Percentiles rank a stretch among this genome's conserved stretches.
Conservation (phyloP, 2,797 vertebrate genomes). For the Notolabrus celidotus region DNA sequence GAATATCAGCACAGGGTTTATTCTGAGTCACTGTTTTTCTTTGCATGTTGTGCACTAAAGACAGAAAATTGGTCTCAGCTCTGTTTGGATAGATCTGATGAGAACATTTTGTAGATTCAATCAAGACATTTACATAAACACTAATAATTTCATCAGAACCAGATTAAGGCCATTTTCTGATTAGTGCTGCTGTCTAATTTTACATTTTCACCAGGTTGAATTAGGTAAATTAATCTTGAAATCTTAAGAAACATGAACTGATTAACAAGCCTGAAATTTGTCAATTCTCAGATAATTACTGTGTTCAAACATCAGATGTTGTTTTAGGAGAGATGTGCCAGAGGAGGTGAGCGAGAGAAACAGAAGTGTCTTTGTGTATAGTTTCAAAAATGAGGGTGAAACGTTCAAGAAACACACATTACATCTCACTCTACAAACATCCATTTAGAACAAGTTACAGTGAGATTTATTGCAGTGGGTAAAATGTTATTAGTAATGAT, state of each 20-base stretch:
- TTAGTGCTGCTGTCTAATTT: constrained; percentile 25
- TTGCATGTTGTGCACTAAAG: not conserved
- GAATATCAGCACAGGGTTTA: constrained; percentile 1
- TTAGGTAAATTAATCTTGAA: constrained; percentile 21
- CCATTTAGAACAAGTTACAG: constrained; percentile 16
- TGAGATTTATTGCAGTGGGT: not conserved
- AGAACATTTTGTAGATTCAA: constrained; percentile 12
- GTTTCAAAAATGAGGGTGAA: constrained; percentile 1
- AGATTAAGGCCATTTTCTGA: constrained; percentile 15
- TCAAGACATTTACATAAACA: constrained; percentile 23
- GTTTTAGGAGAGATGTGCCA: not conserved
- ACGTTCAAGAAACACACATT: not conserved
- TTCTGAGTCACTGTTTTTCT: not conserved
- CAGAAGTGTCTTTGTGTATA: not conserved
- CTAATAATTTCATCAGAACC: constrained; percentile 29
- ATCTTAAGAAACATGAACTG: constrained; percentile 30
- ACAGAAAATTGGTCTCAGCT: not conserved
- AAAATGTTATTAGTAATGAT: constrained; percentile 1
- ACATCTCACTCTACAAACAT: constrained; percentile 10
- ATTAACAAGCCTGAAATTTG: constrained; percentile 23
- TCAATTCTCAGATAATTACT: constrained; percentile 5
- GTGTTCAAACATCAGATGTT: too few species aligned
- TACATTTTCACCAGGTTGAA: constrained; percentile 21
- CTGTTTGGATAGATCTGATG: not conserved
- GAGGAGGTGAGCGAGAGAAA: not conserved